Percentiles rank a stretch among this genome's conserved stretches.
Conservation (phyloP, 1,140 invertebrate genomes). For the Habropoda laboriosa region DNA sequence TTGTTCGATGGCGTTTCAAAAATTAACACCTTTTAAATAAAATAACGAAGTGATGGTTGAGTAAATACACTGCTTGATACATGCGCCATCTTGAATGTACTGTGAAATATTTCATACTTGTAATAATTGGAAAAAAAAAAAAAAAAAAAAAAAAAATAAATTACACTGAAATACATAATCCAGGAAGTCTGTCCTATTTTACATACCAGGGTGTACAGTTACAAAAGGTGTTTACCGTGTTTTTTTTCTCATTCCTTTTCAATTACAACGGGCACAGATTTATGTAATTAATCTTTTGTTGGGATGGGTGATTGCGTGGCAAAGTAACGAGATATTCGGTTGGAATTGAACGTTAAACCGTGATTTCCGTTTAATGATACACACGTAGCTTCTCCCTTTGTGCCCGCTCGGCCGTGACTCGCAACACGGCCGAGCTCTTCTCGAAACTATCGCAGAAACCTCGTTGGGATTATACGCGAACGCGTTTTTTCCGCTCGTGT, state of each 20-base stretch:
- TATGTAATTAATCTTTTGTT: conserved; percentile 37
- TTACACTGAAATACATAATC: too few species aligned
- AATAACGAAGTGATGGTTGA: too few species aligned
- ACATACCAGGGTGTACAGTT: background rate
- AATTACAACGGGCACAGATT: background rate
- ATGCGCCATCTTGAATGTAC: too few species aligned
- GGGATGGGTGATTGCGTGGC: conserved; percentile 7
- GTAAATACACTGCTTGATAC: too few species aligned
- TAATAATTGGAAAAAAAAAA: too few species aligned
- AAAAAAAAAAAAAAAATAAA: too few species aligned
- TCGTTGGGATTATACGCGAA: background rate
- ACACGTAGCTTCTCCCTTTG: conserved; percentile 20
- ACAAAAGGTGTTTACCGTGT: background rate
- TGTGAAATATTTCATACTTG: too few species aligned
- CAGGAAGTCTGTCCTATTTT: background rate
- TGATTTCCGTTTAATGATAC: conserved; percentile 45
- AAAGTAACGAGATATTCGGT: conserved; percentile 32
- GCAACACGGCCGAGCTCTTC: background rate
- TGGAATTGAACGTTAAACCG: conserved; percentile 36
- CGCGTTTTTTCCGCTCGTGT: background rate
- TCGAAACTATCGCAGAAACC: background rate
- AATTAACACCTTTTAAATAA: too few species aligned
- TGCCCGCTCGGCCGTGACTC: conserved; percentile 5
- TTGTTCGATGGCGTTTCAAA: too few species aligned
- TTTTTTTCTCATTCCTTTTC: background rate